Percentiles rank a stretch among this genome's conserved stretches.
Evolutionary conservation across 2,113 vertebrate species (phyloP).

Genomic region (Azemiops feae): DNA sequence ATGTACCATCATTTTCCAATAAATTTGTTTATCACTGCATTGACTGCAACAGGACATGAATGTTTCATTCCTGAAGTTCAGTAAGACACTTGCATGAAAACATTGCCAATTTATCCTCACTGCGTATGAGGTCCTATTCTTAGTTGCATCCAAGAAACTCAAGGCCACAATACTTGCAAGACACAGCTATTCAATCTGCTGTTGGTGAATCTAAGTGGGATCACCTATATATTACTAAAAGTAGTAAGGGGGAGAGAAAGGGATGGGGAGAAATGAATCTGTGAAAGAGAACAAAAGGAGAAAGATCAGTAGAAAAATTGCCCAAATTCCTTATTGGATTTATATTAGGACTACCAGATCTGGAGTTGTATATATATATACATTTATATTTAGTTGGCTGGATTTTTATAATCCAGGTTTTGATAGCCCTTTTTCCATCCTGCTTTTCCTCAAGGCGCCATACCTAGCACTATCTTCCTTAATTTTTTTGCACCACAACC

Average conservation of each 20-base stretch:
- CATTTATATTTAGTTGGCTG: too few species aligned
- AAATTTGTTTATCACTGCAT: conserved; percentile 18
- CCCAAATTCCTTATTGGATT: background rate
- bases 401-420: too few species aligned
- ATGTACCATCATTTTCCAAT: conserved; percentile 28
- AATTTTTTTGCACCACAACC: too few species aligned
- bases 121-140: background rate
- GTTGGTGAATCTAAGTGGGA: background rate
- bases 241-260: background rate
- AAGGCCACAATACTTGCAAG: background rate
- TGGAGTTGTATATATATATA: background rate
- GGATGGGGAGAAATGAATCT: background rate
- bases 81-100: background rate
- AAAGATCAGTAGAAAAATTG: background rate
- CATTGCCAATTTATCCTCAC: background rate
- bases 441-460: too few species aligned
- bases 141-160: too few species aligned
- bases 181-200: background rate
- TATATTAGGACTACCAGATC: background rate
- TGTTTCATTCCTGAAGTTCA: background rate
- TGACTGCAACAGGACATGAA: conserved; percentile 21
- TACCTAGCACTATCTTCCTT: too few species aligned
- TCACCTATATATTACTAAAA: background rate
- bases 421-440: too few species aligned
- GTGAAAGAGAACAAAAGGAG: background rate